These are phyloP conservation scores for Chloromyia formosa DNA, from an alignment of 2,888 invertebrate species.

Conservation along the genomic window DNA sequence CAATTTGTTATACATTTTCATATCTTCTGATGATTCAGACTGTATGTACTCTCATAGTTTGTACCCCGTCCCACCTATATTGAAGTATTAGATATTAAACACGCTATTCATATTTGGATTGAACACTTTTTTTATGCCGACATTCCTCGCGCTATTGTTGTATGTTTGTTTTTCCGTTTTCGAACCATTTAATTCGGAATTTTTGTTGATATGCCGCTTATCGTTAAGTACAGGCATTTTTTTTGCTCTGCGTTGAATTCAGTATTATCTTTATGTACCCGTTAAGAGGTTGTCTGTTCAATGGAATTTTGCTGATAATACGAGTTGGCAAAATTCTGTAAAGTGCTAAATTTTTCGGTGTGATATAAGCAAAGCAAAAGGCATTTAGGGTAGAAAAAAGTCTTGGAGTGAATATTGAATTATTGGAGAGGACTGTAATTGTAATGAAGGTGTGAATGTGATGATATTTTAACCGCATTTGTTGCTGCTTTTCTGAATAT, in stretches of 20 bases:
- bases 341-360: neutral
- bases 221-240: slow-evolving; percentile 13
- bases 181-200: slow-evolving; percentile 6
- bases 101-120: too few species aligned
- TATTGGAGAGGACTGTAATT: neutral
- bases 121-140: too few species aligned
- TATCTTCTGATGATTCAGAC: too few species aligned
- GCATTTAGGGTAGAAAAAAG: neutral
- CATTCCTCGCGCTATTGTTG: too few species aligned
- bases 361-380: neutral
- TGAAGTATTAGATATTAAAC: too few species aligned
- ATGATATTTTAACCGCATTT: neutral
- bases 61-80: too few species aligned
- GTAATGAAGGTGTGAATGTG: neutral
- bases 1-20: too few species aligned
- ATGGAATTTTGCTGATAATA: slow-evolving; percentile 35
- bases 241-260: slow-evolving; percentile 10
- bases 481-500: neutral
- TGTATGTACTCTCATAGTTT: too few species aligned
- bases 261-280: slow-evolving; percentile 34
- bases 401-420: neutral
- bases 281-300: slow-evolving; percentile 21
- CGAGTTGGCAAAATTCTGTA: slow-evolving; percentile 21
- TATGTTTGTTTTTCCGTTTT: neutral
- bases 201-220: slow-evolving; percentile 20